Evolutionary conservation across 2,888 invertebrate species (phyloP).

Genomic region (Eristalinus sepulchralis): DNA sequence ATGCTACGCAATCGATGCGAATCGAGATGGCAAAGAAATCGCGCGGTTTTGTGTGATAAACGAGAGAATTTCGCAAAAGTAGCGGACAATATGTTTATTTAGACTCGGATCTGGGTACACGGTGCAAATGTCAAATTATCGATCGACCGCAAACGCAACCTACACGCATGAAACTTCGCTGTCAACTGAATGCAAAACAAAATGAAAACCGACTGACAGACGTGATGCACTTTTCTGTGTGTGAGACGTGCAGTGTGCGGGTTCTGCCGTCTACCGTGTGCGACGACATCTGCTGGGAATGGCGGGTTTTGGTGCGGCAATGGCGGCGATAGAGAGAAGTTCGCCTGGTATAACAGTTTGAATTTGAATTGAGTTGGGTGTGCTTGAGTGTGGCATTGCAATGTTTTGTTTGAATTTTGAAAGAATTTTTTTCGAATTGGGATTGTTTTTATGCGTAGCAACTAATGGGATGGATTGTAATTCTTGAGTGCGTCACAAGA

Average conservation of each 20-base stretch:
- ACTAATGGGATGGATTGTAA: too few species aligned
- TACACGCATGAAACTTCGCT: constrained; percentile 73
- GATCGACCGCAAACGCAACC: constrained; percentile 71
- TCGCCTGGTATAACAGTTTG: too few species aligned
- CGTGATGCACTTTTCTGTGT: constrained; percentile 6
- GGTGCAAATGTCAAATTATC: constrained; percentile 70
- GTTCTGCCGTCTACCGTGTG: background rate
- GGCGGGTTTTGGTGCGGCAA: background rate
- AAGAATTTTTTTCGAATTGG: too few species aligned
- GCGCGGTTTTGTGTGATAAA: constrained; percentile 63
- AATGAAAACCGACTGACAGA: constrained; percentile 72
- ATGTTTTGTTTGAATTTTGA: background rate
- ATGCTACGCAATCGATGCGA: constrained; percentile 14
- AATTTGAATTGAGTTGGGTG: background rate
- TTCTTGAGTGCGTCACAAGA: too few species aligned
- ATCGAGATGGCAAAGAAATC: background rate
- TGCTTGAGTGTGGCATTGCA: background rate
- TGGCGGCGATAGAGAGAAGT: background rate
- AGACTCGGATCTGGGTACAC: constrained; percentile 22
- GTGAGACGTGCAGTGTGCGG: background rate
- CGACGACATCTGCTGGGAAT: constrained; percentile 13
- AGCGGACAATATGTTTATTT: constrained; percentile 43
- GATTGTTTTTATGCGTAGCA: too few species aligned
- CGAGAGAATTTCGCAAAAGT: background rate
- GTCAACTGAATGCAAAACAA: constrained; percentile 74